phyloP scores from a whole-genome alignment of 30 jellyfish, hydroid and myxozoan species.

The Cassiopea andromeda region DNA sequence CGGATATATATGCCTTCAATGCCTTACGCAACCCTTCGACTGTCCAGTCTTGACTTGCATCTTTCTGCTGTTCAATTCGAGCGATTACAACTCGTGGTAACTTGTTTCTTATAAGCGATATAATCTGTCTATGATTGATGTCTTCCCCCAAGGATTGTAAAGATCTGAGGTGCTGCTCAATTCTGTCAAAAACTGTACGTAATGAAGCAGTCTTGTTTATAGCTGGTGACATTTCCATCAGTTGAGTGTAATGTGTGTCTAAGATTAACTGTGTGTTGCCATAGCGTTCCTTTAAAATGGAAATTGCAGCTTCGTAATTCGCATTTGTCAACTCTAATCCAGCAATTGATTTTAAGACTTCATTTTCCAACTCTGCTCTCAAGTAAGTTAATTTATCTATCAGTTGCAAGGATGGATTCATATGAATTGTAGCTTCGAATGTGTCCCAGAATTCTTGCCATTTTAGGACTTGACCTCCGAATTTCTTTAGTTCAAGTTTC shows the following conservation, averaged over 20 bases:
- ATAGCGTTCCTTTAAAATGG: slow-evolving; percentile 33
- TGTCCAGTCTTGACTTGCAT: neutral
- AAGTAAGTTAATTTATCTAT: slow-evolving; percentile 50
- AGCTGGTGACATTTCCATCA: slow-evolving; percentile 11
- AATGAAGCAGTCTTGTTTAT: neutral
- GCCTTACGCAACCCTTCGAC: neutral
- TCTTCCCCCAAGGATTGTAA: neutral
- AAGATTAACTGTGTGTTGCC: slow-evolving; percentile 33
- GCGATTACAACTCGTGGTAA: neutral
- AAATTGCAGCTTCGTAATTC: slow-evolving; percentile 41
- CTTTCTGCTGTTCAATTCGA: neutral
- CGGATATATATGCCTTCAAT: neutral
- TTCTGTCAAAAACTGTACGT: neutral
- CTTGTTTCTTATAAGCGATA: neutral
- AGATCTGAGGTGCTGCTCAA: neutral
- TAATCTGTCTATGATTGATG: neutral
- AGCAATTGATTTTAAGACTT: slow-evolving; percentile 23
- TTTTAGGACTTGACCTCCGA: neutral
- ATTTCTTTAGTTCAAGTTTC: slow-evolving; percentile 33
- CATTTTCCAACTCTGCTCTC: slow-evolving; percentile 33
- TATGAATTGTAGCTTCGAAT: slow-evolving; percentile 63
- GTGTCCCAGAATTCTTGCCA: slow-evolving; percentile 38
- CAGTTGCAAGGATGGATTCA: slow-evolving; percentile 14
- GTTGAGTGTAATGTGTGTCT: slow-evolving; percentile 49
- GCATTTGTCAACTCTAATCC: slow-evolving; percentile 57